Evolutionary conservation across 2,888 invertebrate species (phyloP).

Genomic region (Cantharis lateralis): DNA sequence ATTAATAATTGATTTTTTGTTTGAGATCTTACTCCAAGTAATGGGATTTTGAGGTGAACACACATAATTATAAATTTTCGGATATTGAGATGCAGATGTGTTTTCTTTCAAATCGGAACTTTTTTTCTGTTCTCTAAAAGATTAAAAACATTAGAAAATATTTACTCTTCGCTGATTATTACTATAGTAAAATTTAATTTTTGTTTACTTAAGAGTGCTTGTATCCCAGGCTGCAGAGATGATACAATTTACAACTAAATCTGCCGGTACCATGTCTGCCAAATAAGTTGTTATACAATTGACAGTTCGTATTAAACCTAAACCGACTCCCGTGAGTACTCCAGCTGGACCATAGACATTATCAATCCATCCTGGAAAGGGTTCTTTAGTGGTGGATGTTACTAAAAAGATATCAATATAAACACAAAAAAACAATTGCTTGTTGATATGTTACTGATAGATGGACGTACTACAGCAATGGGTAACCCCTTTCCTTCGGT

Average conservation of each 20-base stretch:
- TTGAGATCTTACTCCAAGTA: not conserved
- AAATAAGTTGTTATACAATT: constrained; percentile 68
- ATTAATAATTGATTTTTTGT: not conserved
- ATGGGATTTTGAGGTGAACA: not conserved
- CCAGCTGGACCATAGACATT: constrained; percentile 90
- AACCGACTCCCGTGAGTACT: constrained; percentile 72
- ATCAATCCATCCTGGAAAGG: constrained; percentile 85
- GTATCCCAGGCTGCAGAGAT: constrained; percentile 63
- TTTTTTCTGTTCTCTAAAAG: not conserved
- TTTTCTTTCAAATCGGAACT: not conserved
- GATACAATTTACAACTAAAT: constrained; percentile 65
- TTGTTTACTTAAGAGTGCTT: constrained; percentile 49
- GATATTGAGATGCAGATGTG: not conserved
- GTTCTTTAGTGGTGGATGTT: constrained; percentile 71
- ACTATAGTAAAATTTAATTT: not conserved
- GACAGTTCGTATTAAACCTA: constrained; percentile 77
- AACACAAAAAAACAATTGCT: not conserved
- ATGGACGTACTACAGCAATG: constrained; percentile 70
- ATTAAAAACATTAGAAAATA: not conserved
- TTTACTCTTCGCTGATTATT: no score
- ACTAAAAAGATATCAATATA: constrained; percentile 52
- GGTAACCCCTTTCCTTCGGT: constrained; percentile 64
- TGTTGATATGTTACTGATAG: constrained; percentile 57
- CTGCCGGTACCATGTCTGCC: constrained; percentile 78
- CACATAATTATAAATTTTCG: not conserved